Evolutionary conservation across 2,888 invertebrate genomes (phyloP), one percentile per base, ranked within the genome.

Genomic region (Bellardia pandia): DNA sequence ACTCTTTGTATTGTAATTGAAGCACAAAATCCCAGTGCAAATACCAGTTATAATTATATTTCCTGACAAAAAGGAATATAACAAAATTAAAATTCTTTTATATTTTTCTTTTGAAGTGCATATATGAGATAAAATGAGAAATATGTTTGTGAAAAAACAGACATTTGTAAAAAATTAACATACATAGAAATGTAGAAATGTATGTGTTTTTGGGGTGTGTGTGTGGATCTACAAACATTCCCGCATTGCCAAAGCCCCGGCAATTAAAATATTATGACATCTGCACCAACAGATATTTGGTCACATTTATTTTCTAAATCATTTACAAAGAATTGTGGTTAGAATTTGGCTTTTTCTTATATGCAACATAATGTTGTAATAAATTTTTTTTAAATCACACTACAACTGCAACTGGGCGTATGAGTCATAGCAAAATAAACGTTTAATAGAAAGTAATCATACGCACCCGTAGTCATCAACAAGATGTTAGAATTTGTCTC

Each of bases 1-100:
- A 37, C 14, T 23, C 42, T 62, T 76, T 75, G 42, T 40, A 23
- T 37, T 7, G 33, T 42, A 75, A 69, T 82, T 82, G 48, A 76
- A 60, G 51, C 53, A 14, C 14, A 51, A 69, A 76, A 60, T 51
- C 60, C 30, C 33, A 33, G 9, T 9, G 40, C 42, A 76, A 76
- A 82, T 76, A 51, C 11, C n/a, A 75, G 13, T 14, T 42, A 8
- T 45, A 40, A 74, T 68, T 68, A 58, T 58, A 48, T 68, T 33
- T 58, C 8, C 48, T 37, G 13, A 8, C 16, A 45, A 37, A 58
- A 56, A 11, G 48, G 0, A 45, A 45, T 13, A 3, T 6, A 16
- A 51, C 5, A 2, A 51, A 11, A 51, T 37, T 51, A 3, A 3
- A 45, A 62, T 37, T 62, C n/a, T 23, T 11, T 16, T 13, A 4